Conservation (phyloP, 92 coral and sea anemone genomes). For the Paramuricea clavata region DNA sequence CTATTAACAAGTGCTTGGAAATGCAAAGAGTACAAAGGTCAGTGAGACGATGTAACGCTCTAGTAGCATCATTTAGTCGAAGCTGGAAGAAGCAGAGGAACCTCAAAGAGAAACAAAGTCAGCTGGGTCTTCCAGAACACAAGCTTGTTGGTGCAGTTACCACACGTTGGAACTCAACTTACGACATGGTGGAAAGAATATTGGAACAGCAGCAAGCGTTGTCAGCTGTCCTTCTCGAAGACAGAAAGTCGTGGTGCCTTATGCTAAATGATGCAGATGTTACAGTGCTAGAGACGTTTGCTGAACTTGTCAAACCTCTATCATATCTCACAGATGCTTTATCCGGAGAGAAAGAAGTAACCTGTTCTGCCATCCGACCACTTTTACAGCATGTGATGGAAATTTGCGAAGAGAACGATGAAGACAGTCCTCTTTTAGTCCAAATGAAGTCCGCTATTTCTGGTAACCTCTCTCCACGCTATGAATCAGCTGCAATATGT, state of each 20-base stretch:
- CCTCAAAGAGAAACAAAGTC: slow-evolving; percentile 12
- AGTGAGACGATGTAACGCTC: slow-evolving; percentile 23
- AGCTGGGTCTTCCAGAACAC: slow-evolving; percentile 20
- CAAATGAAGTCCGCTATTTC: slow-evolving; percentile 2
- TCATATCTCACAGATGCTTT: slow-evolving; percentile 1
- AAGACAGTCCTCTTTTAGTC: slow-evolving; percentile 6
- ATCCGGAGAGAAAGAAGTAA: slow-evolving; percentile 17
- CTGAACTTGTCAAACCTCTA: background rate
- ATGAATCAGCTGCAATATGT: slow-evolving; percentile 2
- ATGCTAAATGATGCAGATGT: slow-evolving; percentile 5
- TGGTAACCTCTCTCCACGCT: background rate
- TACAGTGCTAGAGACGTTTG: slow-evolving; percentile 16
- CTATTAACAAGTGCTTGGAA: slow-evolving; percentile 14
- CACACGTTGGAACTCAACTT: slow-evolving; percentile 1
- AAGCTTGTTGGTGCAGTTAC: slow-evolving; percentile 12
- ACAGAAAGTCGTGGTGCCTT: slow-evolving; percentile 15
- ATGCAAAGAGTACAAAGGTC: background rate
- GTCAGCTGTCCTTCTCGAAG: slow-evolving; percentile 5
- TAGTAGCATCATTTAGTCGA: slow-evolving; percentile 12
- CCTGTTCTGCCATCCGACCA: slow-evolving; percentile 17
- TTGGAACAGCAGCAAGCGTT: background rate
- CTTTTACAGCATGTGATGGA: slow-evolving; percentile 6
- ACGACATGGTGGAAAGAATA: background rate
- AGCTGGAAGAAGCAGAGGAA: slow-evolving; percentile 17
- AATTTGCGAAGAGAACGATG: slow-evolving; percentile 12